Base-by-base conservation (phyloP, 2,113 vertebrate species). In the Varanus komodoensis region DNA sequence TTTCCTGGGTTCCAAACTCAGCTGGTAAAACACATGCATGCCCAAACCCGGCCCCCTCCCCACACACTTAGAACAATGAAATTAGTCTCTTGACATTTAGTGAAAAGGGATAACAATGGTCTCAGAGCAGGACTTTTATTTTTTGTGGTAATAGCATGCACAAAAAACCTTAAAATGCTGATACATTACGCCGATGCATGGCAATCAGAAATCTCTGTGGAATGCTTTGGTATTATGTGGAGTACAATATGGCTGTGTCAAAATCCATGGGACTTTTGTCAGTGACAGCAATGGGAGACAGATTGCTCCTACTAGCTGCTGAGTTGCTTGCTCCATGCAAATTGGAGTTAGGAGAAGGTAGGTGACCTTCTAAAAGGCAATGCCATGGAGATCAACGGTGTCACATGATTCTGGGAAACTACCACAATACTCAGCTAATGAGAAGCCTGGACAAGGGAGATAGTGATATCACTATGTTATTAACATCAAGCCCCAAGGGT, bases 101-200 rank as follows among this genome's bases (percentile, higher is more conserved):
- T 78, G 32, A 38, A 89, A 54, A 78, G n/a, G 25, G 48, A 44
- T 85, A 89, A 52, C 44, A 85, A 57, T 19, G 48, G n/a, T 93
- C 92, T 89, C 83, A 93, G 85, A 83, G 88, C 84, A 95, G 94
- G 91, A 92, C 91, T 84, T 48, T 94, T 54, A 54, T 54, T 69
- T 69, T 71, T 95, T 94, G 88, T 94, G 89, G 74, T 91, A 94
- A 94, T 89, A 86, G 93, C 91, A 91, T 71, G 57, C 90, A 94
- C 93, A 52, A 96, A 95, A 94, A 92, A 87, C 79, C 86, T 87
- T 95, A 93, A 90, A 89, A 92, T 92, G 91, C 88, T 95, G 93
- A 94, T 92, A 64, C 86, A 88, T 92, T 93, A 80, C 0, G 1
- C 87, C n/a, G 89, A 78, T 88, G 89, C 82, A 86, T 34, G 11